Evolutionary conservation across 2,888 invertebrate genomes (phyloP).

Genomic region (Apodemia mormo): DNA sequence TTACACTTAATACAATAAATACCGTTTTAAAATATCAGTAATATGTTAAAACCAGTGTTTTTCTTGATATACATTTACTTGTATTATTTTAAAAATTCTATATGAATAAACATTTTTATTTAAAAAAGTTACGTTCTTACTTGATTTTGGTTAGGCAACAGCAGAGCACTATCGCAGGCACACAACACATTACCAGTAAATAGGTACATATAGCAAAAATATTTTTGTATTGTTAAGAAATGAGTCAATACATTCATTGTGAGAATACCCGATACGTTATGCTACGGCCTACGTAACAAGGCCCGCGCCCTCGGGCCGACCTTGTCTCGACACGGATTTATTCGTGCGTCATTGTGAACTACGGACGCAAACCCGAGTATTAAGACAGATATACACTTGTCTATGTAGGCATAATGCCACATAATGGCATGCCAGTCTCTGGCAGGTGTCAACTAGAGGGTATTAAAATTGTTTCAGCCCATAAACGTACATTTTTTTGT

Average conservation of each 20-base stretch:
- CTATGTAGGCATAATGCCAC: neutral
- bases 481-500: neutral
- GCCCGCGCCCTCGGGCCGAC: conserved; percentile 74
- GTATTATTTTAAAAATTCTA: too few relatives aligned
- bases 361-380: conserved; percentile 35
- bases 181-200: too few relatives aligned
- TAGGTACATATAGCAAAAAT: too few relatives aligned
- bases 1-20: too few relatives aligned
- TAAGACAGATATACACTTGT: neutral
- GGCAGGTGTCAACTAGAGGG: neutral
- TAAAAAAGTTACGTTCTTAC: too few relatives aligned
- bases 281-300: conserved; percentile 48
- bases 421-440: neutral
- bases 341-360: conserved; percentile 67
- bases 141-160: too few relatives aligned
- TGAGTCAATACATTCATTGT: conserved; percentile 28
- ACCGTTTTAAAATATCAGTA: too few relatives aligned
- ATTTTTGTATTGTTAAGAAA: neutral
- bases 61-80: too few relatives aligned
- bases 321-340: conserved; percentile 78
- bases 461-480: neutral
- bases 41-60: too few relatives aligned
- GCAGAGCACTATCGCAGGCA: too few relatives aligned
- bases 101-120: too few relatives aligned
- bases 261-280: conserved; percentile 25